Base-by-base conservation (phyloP, 2,888 invertebrate genomes). In the Andricus curvator region DNA sequence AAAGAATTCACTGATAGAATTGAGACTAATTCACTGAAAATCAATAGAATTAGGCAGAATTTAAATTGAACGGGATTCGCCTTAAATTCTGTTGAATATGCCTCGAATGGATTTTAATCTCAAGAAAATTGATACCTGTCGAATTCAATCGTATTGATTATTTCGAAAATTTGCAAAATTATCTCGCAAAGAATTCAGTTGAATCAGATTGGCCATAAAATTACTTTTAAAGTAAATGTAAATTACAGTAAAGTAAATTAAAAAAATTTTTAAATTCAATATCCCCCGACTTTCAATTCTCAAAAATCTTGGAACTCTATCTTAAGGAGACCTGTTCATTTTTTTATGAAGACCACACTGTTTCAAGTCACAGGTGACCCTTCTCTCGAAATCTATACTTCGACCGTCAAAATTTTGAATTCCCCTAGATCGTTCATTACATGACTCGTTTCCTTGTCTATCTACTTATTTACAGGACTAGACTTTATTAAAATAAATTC, bases 401-500 rank as follows among this genome's bases (percentile, higher is more conserved):
- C 51, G 33, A n/a, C 13, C 56, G 56, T 11, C 25, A 74, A 74
- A 74, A 33, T 74, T n/a, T 70, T 29, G 11, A 68, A 70, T 51
- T 20, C 5, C 29, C 25, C 2, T 29, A 5, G 29, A 6, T 60
- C 56, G 17, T 56, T 74, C 33, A 56, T 33, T 56, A 15, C n/a
- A n/a, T 60, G 56, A 74, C 74, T 33, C 56, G 56, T 25, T 74
- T 74, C 56, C 74, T 74, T 77, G n/a, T 79, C 78, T 84, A 82
- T 81, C 67, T 48, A 80, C 67, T 80, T 80, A 74, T 66, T 68
- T 77, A 79, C 67, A 29, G 67, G 78, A 80, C 66, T 81, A 79
- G 79, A 79, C 77, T 67, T 80, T 79, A 68, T 77, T 62, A 64
- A 41, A 41, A n/a, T 74, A 60, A 60, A 74, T 60, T 33, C 33